Conservation (phyloP, 2,888 invertebrate genomes). For the Polymixis flavicincta region DNA sequence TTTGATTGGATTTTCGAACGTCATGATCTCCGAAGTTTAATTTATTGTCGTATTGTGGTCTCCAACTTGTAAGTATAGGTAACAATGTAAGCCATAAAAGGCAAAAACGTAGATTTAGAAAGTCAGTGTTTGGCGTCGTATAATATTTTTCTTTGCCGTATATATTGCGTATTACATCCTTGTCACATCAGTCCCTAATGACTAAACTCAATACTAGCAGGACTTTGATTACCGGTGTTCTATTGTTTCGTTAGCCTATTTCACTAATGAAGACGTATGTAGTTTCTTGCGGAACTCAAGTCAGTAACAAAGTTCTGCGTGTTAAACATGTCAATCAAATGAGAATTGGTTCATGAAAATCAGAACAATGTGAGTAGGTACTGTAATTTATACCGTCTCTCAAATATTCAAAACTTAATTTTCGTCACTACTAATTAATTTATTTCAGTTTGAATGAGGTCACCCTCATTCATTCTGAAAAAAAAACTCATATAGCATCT, state of each 20-base stretch:
- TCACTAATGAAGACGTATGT: slow-evolving; percentile 25
- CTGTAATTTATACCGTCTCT: slow-evolving; percentile 32
- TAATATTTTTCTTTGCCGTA: neutral
- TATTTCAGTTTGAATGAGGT: neutral
- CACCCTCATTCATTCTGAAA: too few relatives aligned
- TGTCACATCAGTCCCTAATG: too few relatives aligned
- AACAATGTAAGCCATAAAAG: neutral
- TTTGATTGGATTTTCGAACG: too few relatives aligned
- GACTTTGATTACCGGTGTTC: neutral
- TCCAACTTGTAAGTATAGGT: too few relatives aligned
- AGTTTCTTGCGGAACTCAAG: slow-evolving; percentile 36
- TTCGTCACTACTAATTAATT: too few relatives aligned
- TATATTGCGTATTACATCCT: neutral
- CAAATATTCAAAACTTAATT: slow-evolving; percentile 22
- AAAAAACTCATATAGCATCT: too few relatives aligned
- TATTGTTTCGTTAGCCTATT: slow-evolving; percentile 23
- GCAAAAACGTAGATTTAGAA: neutral
- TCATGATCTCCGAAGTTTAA: too few relatives aligned
- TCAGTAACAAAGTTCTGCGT: slow-evolving; percentile 36
- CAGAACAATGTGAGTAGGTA: slow-evolving; percentile 19
- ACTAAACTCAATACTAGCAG: neutral
- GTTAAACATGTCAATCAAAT: slow-evolving; percentile 46
- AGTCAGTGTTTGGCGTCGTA: neutral
- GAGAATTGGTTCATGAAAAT: slow-evolving; percentile 56
- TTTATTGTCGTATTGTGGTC: too few relatives aligned